Evolutionary conservation across 2,113 vertebrate genomes (phyloP), one percentile per base, ranked within the genome.

Genomic region (Isichthys henryi): DNA sequence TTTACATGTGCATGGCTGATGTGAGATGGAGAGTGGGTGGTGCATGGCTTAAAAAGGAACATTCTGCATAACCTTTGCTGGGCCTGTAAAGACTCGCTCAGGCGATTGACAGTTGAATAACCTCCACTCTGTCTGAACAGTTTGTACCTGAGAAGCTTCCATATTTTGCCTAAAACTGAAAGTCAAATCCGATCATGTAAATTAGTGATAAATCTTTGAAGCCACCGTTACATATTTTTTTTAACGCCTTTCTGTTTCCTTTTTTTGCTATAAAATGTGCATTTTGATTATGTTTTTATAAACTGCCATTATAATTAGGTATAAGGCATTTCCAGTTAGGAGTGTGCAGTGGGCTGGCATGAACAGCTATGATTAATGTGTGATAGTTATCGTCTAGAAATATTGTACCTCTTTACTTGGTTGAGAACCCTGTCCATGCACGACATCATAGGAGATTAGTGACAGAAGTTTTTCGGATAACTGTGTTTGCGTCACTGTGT

Each of bases 51-150:
- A 83, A 62, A n/a, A 62, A 23, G 7, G 23, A n/a, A 9, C 56
- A 2, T 23, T 45, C 19, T 83, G 39, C 13, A 8, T 46, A 9
- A 10, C 80, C 5, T 83, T 46, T 11, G 6, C 8, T 0, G 45
- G 39, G 39, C 82, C 45, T 84, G 82, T 48, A 84, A 84, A 48
- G 82, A 45, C 19, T 89, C n/a, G 88, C 50, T 89, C 62, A 86
- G 84, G 49, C 15, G 17, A 19, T 43, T 84, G 53, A 56, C 88
- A 83, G 48, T 49, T 83, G 45, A 56, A 53, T 45, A 82, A 48
- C 48, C 46, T 2, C 50, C 39, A 0, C 49, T 89, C 77, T 52
- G 88, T 56, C 88, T 90, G 21, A 43, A 83, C 80, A 83, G 80
- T 48, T 48, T 45, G 46, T 48, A 84, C 46, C 3, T 48, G 82